Base-by-base conservation (phyloP, 37 sponge, comb jelly and placozoan species). In the Aphrocallistes beatrix region DNA sequence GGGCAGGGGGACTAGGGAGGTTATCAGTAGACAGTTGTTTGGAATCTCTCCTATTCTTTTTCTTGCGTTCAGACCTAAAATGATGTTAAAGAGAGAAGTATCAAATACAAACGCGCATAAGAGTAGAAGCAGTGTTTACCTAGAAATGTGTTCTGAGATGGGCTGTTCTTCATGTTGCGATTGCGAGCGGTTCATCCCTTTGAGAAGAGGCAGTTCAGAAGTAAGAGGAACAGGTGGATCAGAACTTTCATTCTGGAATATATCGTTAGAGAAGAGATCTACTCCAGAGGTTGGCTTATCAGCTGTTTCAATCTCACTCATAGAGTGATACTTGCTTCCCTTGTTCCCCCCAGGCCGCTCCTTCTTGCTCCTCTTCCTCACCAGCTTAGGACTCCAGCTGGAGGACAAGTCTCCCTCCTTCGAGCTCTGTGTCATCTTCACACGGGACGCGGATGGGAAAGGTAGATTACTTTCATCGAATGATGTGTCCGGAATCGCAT, bases 311-410 rank as follows among this genome's bases (percentile, higher is more conserved):
- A 19, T 60, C 34, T 60, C 75, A 60, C 75, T 32, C 21, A 3
- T 30, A 60, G 75, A 28, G 32, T 25, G 75, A 13, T 3, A 25
- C 34, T 30, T 13, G n/a, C 13, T 17, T 47, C 17, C 49, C 17
- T 30, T 13, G 13, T 17, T 17, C 25, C 75, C 75, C 6, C 32
- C 25, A 28, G 75, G n/a, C 6, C 75, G 8, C 75, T 13, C 75
- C 75, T 60, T 60, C 75, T 60, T 60, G 75, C 75, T 60, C 75
- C 75, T 60, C 34, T 60, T 60, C 75, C 75, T 21, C 3, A 60
- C 75, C 75, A 60, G n/a, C 75, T 60, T 60, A 13, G 75, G 75
- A 60, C 75, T 60, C 75, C 75, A 32, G 75, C n/a, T 60, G 25
- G 75, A 60, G 34, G 75, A 6, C 25, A 60, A 1, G n/a, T 60